A percentile compares a stretch with the other conserved stretches of the same genome.
Evolutionary conservation across 2,888 invertebrate species (phyloP).

Genomic region (Ligdia adustata): DNA sequence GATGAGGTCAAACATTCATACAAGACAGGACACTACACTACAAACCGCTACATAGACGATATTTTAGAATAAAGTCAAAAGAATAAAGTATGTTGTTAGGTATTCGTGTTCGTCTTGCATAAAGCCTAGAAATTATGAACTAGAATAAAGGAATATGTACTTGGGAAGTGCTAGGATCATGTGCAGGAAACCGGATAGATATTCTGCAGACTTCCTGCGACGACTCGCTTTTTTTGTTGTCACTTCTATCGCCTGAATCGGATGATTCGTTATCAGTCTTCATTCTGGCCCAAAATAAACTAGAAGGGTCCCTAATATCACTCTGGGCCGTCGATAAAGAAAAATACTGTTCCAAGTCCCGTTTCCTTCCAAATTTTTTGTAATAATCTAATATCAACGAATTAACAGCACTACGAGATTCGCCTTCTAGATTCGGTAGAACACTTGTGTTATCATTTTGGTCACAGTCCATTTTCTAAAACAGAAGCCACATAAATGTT

Average conservation of each 20-base stretch:
- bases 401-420: slow-evolving; percentile 61
- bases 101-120: too few species aligned
- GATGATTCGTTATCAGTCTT: slow-evolving; percentile 71
- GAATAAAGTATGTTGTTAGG: too few species aligned
- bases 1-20: too few species aligned
- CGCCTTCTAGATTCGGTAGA: slow-evolving; percentile 34
- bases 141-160: slow-evolving; percentile 40
- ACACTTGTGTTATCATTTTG: slow-evolving; percentile 39
- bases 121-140: too few species aligned
- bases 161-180: slow-evolving; percentile 61
- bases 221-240: slow-evolving; percentile 58
- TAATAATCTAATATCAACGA: slow-evolving; percentile 86
- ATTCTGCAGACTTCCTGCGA: slow-evolving; percentile 73
- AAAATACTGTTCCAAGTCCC: slow-evolving; percentile 88
- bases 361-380: slow-evolving; percentile 86
- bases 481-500: too few species aligned
- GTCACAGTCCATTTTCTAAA: slow-evolving; percentile 56
- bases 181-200: slow-evolving; percentile 69
- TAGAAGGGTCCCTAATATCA: slow-evolving; percentile 68
- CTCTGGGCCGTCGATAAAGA: slow-evolving; percentile 74
- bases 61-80: too few species aligned
- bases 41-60: too few species aligned
- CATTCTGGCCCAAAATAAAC: slow-evolving; percentile 75
- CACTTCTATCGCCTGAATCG: slow-evolving; percentile 61
- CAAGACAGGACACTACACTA: too few species aligned